A percentile compares a stretch with the other conserved stretches of the same genome.
Conservation (phyloP, 2,888 invertebrate species). For the Eupithecia exiguata region DNA sequence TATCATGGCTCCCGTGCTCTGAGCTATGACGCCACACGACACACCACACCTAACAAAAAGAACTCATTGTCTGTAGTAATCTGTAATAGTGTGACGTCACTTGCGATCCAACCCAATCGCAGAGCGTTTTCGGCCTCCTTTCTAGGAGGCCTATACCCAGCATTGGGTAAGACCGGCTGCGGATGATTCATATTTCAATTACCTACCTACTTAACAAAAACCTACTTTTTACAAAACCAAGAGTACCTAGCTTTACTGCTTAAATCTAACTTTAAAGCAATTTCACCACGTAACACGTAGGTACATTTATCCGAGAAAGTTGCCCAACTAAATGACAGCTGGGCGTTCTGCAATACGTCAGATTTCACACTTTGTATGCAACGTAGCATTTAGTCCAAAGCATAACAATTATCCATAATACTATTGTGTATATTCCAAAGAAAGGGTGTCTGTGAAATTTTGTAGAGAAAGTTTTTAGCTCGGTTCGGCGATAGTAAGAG, state of each 20-base stretch:
- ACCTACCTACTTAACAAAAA: too few relatives aligned
- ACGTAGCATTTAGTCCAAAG: conserved; percentile 63
- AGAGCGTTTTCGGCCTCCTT: too few relatives aligned
- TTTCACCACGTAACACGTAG: background rate
- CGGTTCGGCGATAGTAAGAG: conserved; percentile 32
- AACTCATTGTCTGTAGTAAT: too few relatives aligned
- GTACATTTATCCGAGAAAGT: conserved; percentile 8
- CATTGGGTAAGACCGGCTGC: too few relatives aligned
- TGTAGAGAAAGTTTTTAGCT: conserved; percentile 54
- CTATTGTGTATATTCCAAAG: conserved; percentile 71
- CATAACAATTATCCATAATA: conserved; percentile 68
- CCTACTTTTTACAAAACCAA: too few relatives aligned
- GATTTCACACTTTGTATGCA: conserved; percentile 40
- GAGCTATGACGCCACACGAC: too few relatives aligned
- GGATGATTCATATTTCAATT: too few relatives aligned
- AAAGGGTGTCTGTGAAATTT: conserved; percentile 67
- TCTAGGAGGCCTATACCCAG: too few relatives aligned
- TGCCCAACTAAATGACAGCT: conserved; percentile 24
- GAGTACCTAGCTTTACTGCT: background rate
- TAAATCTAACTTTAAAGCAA: background rate
- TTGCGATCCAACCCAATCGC: too few relatives aligned
- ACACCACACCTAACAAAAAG: too few relatives aligned
- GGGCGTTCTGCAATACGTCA: conserved; percentile 32
- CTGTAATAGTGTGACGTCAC: too few relatives aligned
- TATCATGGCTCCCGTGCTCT: too few relatives aligned